A percentile compares a stretch with the other conserved stretches of the same genome.
These are phyloP conservation scores for Phylloscopus whistleri DNA, from an alignment of 2,113 vertebrate genomes.

Conservation along the genomic window DNA sequence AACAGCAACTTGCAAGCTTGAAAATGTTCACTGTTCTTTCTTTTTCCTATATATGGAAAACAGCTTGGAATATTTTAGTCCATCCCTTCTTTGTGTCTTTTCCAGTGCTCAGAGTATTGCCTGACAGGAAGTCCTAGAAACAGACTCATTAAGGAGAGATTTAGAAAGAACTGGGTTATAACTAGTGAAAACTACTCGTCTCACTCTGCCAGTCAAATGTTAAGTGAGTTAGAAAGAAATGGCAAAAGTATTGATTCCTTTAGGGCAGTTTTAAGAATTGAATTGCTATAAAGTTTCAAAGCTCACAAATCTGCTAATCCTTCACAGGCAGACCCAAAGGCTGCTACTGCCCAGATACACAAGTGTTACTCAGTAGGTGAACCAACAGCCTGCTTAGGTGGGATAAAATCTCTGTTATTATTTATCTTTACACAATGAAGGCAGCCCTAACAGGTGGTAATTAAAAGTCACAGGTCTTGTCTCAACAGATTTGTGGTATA, in stretches of 20 bases:
- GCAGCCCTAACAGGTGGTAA: neutral
- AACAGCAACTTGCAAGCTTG: neutral
- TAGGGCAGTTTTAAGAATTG: neutral
- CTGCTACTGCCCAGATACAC: neutral
- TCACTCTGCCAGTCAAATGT: neutral
- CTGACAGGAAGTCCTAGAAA: neutral
- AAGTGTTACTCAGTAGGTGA: neutral
- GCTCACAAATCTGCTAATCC: neutral
- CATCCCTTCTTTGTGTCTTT: neutral
- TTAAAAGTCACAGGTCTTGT: neutral
- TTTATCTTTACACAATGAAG: neutral
- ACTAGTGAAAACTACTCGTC: neutral
- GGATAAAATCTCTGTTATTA: neutral
- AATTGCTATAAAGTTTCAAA: neutral
- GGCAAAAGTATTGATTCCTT: neutral
- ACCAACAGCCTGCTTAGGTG: neutral
- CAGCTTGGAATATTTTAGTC: neutral
- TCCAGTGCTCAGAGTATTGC: neutral
- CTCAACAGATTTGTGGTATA: neutral
- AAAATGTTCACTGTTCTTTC: neutral
- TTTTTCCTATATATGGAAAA: neutral
- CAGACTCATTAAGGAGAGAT: neutral
- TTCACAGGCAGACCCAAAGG: neutral
- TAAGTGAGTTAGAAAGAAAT: neutral
- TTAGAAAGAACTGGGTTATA: neutral